Base-by-base conservation (phyloP, 2,113 vertebrate species). In the Petromus typicus region DNA sequence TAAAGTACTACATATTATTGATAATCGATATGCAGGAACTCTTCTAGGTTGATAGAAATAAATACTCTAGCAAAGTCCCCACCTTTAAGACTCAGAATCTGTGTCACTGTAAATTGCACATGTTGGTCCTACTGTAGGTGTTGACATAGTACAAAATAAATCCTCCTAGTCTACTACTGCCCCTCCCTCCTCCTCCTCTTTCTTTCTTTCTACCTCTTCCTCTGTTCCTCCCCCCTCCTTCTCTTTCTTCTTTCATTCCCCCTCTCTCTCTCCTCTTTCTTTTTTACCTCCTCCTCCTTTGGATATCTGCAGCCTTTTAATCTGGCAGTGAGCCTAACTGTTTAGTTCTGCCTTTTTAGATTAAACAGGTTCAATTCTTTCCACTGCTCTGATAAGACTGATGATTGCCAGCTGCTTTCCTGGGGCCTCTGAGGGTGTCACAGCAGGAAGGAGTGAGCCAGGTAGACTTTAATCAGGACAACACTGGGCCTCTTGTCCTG, bases 61-160 rank as follows among this genome's bases (percentile, higher is more conserved):
- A 81, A 73, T 16, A 4, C 57, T 48, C 66, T n/a, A 57, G 20
- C 3, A 16, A 54, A 57, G 32, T 5, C 8, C 27, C 4, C 32
- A 3, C 16, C 40, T 34, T 61, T 14, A 5, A n/a, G 10, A 5
- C 13, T 85, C 54, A 67, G 48, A 85, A n/a, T 78, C 25, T 32
- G 8, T n/a, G 18, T 75, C 27, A 57, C 32, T n/a, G 14, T 40
- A 17, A 48, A 45, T 86, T 30, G 67, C 27, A 14, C 40, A 5
- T 13, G 0, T 45, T 30, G 34, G 34, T 32, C 23, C 23, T 18
- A 10, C 23, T 40, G 86, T 57, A 43, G 30, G n/a, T 34, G 12
- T 0, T 16, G 40, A 34, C 83, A 23, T 9, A 2, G 8, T 0
- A 0, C 1, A 25, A 7, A 37, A 48, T 51, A 57, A 22, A 16